phyloP scores from a whole-genome alignment of 2,113 vertebrate species.

The Cyprinodon tularosa region DNA sequence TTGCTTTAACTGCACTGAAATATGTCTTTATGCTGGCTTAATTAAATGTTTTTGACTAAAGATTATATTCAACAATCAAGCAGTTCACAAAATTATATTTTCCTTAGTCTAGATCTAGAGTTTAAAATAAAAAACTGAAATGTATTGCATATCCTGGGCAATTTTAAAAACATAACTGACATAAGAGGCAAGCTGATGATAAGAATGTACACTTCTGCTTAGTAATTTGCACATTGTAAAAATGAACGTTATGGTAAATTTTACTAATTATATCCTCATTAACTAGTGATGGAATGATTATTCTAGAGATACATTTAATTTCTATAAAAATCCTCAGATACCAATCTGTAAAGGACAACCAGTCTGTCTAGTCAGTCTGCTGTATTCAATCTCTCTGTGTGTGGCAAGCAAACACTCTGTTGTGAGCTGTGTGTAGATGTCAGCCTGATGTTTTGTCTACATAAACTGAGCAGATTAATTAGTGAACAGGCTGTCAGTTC shows the following conservation, averaged over 20 bases:
- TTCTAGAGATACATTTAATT: not conserved
- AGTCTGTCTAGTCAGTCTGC: not conserved
- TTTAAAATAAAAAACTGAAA: not conserved
- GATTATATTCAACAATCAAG: slow-evolving; percentile 30
- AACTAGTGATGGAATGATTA: not conserved
- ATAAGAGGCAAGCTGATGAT: not conserved
- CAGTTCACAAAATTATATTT: not conserved
- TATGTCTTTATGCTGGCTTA: slow-evolving; percentile 1
- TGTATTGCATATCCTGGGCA: not conserved
- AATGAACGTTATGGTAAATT: not conserved
- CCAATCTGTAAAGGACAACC: not conserved
- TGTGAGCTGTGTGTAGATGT: slow-evolving; percentile 10
- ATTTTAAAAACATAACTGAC: not conserved
- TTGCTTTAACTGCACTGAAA: slow-evolving; percentile 31
- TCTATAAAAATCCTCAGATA: not conserved
- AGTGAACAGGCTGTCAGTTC: slow-evolving; percentile 5
- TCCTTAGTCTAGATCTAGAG: not conserved
- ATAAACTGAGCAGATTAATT: slow-evolving; percentile 15
- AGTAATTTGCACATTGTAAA: not conserved
- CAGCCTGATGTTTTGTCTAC: slow-evolving; percentile 15
- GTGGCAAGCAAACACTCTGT: not conserved
- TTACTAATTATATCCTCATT: not conserved
- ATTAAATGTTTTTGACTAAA: slow-evolving; percentile 27
- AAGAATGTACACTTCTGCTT: not conserved
- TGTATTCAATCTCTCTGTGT: slow-evolving; percentile 12